A percentile compares a stretch with the other conserved stretches of the same genome.
phyloP scores from a whole-genome alignment of 2,888 invertebrate species.

The Myathropa florea region DNA sequence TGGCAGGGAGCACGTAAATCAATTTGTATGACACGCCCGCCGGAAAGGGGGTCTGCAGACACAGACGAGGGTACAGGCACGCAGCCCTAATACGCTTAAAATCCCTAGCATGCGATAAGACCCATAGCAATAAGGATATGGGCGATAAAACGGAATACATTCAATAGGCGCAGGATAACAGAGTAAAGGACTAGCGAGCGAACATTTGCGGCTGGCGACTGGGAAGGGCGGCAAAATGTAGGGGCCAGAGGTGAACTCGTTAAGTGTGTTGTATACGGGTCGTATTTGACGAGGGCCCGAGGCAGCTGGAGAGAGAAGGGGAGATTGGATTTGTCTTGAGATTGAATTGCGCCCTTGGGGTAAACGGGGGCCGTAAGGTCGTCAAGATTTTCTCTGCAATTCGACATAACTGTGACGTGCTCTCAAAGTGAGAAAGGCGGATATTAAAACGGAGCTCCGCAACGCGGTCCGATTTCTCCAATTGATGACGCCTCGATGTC shows the following conservation, averaged over 20 bases:
- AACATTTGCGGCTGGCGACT: neutral
- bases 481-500: too few relatives aligned
- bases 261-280: neutral
- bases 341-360: neutral
- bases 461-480: too few relatives aligned
- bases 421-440: too few relatives aligned
- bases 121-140: conserved; percentile 44
- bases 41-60: neutral
- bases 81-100: conserved; percentile 32
- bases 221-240: neutral
- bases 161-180: conserved; percentile 2
- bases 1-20: conserved; percentile 45
- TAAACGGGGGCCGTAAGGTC: neutral
- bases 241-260: conserved; percentile 6
- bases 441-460: too few relatives aligned
- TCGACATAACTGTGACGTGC: too few relatives aligned
- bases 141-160: conserved; percentile 34
- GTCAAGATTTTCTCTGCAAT: neutral
- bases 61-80: neutral
- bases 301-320: neutral
- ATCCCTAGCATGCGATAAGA: conserved; percentile 33
- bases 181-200: neutral
- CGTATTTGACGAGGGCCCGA: neutral
- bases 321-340: neutral
- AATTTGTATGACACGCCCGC: conserved; percentile 51